Conservation (phyloP, 1,140 invertebrate genomes). For the Doryteuthis pealeii region DNA sequence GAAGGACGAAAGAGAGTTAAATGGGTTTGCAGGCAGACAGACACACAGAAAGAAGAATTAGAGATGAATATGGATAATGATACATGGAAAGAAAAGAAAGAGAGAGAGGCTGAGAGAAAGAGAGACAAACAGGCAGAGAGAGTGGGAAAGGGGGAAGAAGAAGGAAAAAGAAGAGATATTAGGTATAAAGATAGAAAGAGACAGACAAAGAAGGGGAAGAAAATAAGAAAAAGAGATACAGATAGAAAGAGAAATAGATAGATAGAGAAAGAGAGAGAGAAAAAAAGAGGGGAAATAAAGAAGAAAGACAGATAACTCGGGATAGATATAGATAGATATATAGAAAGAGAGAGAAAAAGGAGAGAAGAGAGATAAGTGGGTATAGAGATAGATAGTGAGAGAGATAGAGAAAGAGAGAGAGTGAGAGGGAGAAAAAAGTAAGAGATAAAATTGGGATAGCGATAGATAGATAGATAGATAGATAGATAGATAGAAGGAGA, state of each 20-base stretch:
- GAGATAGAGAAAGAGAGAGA: not conserved
- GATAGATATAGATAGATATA: not conserved
- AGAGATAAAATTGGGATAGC: too few relatives aligned
- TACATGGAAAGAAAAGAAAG: too few relatives aligned
- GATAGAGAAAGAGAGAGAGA: not conserved
- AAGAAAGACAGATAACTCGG: not conserved
- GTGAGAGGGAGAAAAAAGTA: not conserved
- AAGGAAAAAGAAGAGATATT: not conserved
- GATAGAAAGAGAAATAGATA: not conserved
- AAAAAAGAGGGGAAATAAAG: not conserved
- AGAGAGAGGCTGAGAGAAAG: too few relatives aligned
- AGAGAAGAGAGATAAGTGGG: not conserved
- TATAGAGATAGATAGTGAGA: too few relatives aligned
- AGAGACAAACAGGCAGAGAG: too few relatives aligned
- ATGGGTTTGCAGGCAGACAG: too few relatives aligned
- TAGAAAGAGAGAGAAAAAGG: not conserved
- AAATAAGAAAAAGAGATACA: not conserved
- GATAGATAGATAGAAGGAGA: not conserved
- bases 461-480: constrained; percentile 2
- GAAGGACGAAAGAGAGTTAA: too few relatives aligned
- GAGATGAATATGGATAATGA: too few relatives aligned
- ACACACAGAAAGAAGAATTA: too few relatives aligned
- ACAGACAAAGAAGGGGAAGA: not conserved
- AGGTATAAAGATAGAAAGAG: not conserved
- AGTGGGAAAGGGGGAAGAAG: not conserved